Conservation (phyloP, 2,797 vertebrate species). For the Danio kyathit region DNA sequence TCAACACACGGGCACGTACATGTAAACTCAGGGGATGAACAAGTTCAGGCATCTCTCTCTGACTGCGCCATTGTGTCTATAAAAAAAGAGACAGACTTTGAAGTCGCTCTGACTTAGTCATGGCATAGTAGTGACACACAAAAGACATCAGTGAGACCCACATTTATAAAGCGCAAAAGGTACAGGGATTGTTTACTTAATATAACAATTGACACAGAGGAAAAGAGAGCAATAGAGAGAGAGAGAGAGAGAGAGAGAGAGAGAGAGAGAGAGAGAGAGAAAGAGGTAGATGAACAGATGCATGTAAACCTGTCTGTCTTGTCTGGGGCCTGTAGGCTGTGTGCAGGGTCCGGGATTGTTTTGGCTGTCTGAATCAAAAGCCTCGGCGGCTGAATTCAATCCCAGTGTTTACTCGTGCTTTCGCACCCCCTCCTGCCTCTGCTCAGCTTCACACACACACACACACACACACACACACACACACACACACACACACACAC, state of each 20-base stretch:
- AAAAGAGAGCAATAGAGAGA: not conserved
- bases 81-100: slow-evolving; percentile 33
- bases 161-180: slow-evolving; percentile 18
- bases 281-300: slow-evolving; percentile 34
- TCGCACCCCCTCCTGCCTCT: slow-evolving; percentile 35
- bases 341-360: slow-evolving; percentile 34
- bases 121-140: slow-evolving; percentile 6
- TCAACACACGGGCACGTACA: slow-evolving; percentile 30
- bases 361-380: slow-evolving; percentile 59
- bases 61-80: slow-evolving; percentile 37
- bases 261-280: slow-evolving; percentile 8
- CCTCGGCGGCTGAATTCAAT: slow-evolving; percentile 49
- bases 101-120: slow-evolving; percentile 38
- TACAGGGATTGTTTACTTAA: slow-evolving; percentile 1
- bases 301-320: slow-evolving; percentile 45
- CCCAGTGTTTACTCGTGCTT: slow-evolving; percentile 52
- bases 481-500: slow-evolving; percentile 62
- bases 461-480: slow-evolving; percentile 62
- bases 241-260: slow-evolving; percentile 13
- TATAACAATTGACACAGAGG: slow-evolving; percentile 7
- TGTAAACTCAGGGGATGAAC: slow-evolving; percentile 23
- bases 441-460: slow-evolving; percentile 53
- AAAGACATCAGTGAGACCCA: slow-evolving; percentile 16
- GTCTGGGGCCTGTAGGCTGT: slow-evolving; percentile 37
- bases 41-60: slow-evolving; percentile 52